Evolutionary conservation across 35 echinoderm and acorn worm species (phyloP).

Genomic region (Anneissia japonica): DNA sequence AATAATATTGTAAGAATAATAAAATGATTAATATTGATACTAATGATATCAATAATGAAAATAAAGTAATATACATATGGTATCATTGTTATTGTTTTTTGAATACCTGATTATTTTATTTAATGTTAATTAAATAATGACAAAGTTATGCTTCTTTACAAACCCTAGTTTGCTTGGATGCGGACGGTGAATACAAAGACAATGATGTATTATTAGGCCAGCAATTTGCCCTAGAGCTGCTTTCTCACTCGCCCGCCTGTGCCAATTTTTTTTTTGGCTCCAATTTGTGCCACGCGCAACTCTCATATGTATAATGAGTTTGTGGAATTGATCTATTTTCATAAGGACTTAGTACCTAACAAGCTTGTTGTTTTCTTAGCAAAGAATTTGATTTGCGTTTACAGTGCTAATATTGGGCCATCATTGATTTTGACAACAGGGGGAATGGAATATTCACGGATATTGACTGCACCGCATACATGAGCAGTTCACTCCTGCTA

Average conservation of each 20-base stretch:
- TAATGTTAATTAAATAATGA: too few species aligned
- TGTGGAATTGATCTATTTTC: neutral
- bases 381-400: neutral
- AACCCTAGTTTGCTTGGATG: neutral
- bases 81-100: too few species aligned
- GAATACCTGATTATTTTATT: too few species aligned
- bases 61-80: too few species aligned
- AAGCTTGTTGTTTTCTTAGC: neutral
- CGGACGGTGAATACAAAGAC: neutral
- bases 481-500: neutral
- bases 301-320: neutral
- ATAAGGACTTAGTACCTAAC: slow-evolving; percentile 1
- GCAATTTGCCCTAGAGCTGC: neutral
- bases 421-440: neutral
- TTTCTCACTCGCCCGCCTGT: neutral
- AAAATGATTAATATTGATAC: too few species aligned
- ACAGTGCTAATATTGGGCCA: neutral
- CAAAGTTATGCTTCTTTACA: too few species aligned
- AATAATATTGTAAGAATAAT: too few species aligned
- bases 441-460: neutral
- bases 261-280: neutral
- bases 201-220: neutral
- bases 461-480: neutral
- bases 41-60: too few species aligned
- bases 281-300: neutral